These are phyloP conservation scores for Paradoxurus hermaphroditus DNA, from an alignment of 2,113 vertebrate genomes.

Conservation along the genomic window DNA sequence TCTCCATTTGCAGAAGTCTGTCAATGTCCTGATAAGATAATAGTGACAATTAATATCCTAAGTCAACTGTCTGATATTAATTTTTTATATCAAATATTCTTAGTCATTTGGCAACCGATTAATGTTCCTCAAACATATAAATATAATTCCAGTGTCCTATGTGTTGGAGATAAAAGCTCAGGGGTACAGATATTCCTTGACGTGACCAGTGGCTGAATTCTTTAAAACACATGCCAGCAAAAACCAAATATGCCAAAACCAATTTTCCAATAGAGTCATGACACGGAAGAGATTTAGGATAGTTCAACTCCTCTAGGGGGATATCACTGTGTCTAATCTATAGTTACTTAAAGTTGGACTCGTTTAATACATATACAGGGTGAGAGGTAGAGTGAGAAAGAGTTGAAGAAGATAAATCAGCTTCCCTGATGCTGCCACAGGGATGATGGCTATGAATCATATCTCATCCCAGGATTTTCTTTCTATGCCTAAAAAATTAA, in stretches of 20 bases:
- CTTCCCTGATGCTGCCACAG: background rate
- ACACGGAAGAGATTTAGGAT: background rate
- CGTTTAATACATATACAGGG: background rate
- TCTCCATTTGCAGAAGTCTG: background rate
- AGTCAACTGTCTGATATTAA: slow-evolving; percentile 51
- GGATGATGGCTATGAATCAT: background rate
- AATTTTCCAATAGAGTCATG: slow-evolving; percentile 12
- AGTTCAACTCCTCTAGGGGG: background rate
- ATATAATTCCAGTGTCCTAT: slow-evolving; percentile 63
- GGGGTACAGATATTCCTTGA: slow-evolving; percentile 53
- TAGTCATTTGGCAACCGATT: slow-evolving; percentile 55
- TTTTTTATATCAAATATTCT: slow-evolving; percentile 49
- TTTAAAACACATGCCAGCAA: background rate
- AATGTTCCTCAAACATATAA: slow-evolving; percentile 41
- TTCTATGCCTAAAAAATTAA: background rate
- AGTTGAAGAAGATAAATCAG: background rate
- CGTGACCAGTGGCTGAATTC: background rate
- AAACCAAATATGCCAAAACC: background rate
- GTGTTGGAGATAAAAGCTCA: slow-evolving; percentile 65
- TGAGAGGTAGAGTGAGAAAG: background rate
- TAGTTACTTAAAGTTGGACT: background rate
- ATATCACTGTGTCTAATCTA: background rate
- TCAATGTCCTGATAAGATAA: background rate
- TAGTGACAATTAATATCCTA: slow-evolving; percentile 59
- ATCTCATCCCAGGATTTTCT: background rate